A percentile compares a stretch with the other conserved stretches of the same genome.
Evolutionary conservation across 2,888 invertebrate species (phyloP).

Genomic region (Drosophila colorata): DNA sequence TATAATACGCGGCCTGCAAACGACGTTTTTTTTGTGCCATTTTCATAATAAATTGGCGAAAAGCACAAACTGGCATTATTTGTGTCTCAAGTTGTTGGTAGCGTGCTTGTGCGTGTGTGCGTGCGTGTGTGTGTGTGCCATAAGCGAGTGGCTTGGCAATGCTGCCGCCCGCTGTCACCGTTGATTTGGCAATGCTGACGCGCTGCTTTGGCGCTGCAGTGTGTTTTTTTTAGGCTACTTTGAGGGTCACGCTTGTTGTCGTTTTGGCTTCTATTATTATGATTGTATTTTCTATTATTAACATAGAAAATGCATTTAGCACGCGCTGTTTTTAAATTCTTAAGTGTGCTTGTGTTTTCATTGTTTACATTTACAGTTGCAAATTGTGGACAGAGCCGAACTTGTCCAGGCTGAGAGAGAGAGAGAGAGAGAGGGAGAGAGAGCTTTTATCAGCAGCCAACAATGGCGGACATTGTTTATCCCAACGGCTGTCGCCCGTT

Average conservation of each 20-base stretch:
- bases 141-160: conserved; percentile 56
- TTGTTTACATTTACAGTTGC: conserved; percentile 41
- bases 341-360: conserved; percentile 6
- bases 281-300: conserved; percentile 8
- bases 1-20: conserved; percentile 5
- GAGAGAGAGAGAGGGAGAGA: background rate
- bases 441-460: conserved; percentile 24
- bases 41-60: conserved; percentile 20
- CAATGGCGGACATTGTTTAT: conserved; percentile 95
- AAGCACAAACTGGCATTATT: conserved; percentile 34
- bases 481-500: conserved; percentile 98
- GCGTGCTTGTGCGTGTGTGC: conserved; percentile 22
- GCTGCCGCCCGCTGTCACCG: conserved; percentile 59
- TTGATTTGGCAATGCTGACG: conserved; percentile 73
- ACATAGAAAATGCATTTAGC: conserved; percentile 6
- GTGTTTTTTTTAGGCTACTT: conserved; percentile 24
- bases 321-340: background rate
- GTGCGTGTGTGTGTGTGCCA: conserved; percentile 34
- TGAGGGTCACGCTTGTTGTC: conserved; percentile 60
- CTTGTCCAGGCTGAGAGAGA: background rate
- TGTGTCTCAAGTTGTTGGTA: conserved; percentile 42
- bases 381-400: conserved; percentile 14
- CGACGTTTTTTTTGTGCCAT: background rate
- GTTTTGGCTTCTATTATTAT: conserved; percentile 26
- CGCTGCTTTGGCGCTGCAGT: conserved; percentile 48